phyloP scores from a whole-genome alignment of 2,113 vertebrate species.

The Pardalotus punctatus region DNA sequence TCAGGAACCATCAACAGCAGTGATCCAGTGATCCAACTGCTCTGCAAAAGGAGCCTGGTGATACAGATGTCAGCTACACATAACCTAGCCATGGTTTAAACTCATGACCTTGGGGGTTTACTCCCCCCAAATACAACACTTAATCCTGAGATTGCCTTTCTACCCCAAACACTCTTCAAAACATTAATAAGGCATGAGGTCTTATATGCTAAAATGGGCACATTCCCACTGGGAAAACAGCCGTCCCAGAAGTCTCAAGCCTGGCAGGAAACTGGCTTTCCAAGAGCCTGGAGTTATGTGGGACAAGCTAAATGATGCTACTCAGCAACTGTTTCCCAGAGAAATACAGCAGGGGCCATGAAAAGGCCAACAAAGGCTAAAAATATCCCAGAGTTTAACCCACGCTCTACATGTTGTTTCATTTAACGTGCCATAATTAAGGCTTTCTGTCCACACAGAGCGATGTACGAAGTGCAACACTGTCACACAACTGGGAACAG shows the following conservation, averaged over 20 bases:
- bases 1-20: accelerated
- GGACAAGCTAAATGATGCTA: constrained; percentile 44
- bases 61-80: neutral
- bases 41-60: neutral
- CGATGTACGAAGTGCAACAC: neutral
- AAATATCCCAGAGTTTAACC: constrained; percentile 34
- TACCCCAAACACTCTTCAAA: neutral
- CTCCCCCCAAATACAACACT: neutral
- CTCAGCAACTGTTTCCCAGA: constrained; percentile 63
- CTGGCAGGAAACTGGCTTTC: constrained; percentile 59
- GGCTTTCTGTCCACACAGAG: neutral
- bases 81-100: neutral
- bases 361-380: constrained; percentile 49
- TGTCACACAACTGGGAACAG: neutral
- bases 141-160: neutral
- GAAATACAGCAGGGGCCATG: constrained; percentile 36
- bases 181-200: constrained; percentile 32
- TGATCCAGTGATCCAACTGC: neutral
- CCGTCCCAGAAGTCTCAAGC: constrained; percentile 12
- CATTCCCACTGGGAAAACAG: constrained; percentile 51
- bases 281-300: constrained; percentile 30
- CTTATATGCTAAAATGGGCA: constrained; percentile 20
- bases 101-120: neutral
- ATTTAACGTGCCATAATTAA: neutral
- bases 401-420: neutral